Evolutionary conservation across 1,140 invertebrate genomes (phyloP).

Genomic region (Calephelis virginiensis): DNA sequence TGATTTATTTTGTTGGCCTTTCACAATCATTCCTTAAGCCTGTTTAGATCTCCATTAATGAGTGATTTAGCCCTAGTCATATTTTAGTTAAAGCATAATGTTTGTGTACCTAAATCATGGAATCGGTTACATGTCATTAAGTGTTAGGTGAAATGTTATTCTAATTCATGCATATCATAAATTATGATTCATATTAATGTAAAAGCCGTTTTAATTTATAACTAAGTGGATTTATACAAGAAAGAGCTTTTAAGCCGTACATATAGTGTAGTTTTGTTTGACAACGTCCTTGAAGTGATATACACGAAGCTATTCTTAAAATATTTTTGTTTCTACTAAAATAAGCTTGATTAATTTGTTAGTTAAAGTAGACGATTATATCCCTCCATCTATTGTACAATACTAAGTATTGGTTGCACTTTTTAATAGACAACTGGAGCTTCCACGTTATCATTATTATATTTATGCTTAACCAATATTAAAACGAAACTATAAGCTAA

Average conservation of each 20-base stretch:
- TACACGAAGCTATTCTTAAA: background rate
- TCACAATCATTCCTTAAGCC: conserved; percentile 20
- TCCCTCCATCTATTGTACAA: too few species aligned
- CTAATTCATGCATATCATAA: conserved; percentile 20
- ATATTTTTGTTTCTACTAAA: too few species aligned
- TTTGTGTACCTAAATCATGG: conserved; percentile 17
- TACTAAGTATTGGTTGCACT: too few species aligned
- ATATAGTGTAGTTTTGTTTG: background rate
- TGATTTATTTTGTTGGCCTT: background rate
- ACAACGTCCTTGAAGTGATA: background rate
- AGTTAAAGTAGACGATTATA: too few species aligned
- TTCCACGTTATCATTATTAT: too few species aligned
- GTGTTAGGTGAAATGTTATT: conserved; percentile 14
- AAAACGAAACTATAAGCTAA: too few species aligned
- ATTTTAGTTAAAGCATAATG: conserved; percentile 22
- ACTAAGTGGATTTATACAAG: background rate
- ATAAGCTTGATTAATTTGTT: too few species aligned
- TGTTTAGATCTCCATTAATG: conserved; percentile 12
- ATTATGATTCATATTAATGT: conserved; percentile 5
- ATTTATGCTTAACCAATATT: too few species aligned
- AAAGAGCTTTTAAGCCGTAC: background rate
- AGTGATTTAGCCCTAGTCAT: conserved; percentile 36
- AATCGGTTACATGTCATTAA: conserved; percentile 11
- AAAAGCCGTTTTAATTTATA: conserved; percentile 14
- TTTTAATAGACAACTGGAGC: too few species aligned